Percentiles rank a stretch among this genome's conserved stretches.
Evolutionary conservation across 2,113 vertebrate species (phyloP).

Genomic region (Pimephales promelas): DNA sequence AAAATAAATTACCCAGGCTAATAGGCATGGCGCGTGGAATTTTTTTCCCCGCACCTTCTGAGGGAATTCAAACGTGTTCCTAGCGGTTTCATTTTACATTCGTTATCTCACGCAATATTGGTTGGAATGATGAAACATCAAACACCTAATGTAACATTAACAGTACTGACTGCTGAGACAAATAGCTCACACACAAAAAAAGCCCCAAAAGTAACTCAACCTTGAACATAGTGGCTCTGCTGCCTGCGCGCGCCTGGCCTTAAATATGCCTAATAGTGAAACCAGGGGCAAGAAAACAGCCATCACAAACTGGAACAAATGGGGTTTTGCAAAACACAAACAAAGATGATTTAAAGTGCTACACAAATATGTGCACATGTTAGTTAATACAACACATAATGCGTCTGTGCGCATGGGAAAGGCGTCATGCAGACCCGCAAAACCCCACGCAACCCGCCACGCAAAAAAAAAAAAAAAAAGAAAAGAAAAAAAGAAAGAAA

Average conservation of each 20-base stretch:
- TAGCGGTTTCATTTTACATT: slow-evolving; percentile 58
- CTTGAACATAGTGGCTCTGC: slow-evolving; percentile 47
- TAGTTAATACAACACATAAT: slow-evolving; percentile 60
- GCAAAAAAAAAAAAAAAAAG: too few species aligned
- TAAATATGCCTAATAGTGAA: slow-evolving; percentile 58
- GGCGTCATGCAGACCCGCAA: too few species aligned
- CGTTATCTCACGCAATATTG: slow-evolving; percentile 61
- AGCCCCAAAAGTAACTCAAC: slow-evolving; percentile 44
- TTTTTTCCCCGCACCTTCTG: slow-evolving; percentile 36
- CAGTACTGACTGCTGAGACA: slow-evolving; percentile 61
- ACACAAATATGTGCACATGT: slow-evolving; percentile 59
- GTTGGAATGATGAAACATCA: slow-evolving; percentile 68
- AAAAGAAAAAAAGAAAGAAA: too few species aligned
- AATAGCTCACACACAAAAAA: slow-evolving; percentile 42
- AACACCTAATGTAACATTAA: slow-evolving; percentile 65
- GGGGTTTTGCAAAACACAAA: slow-evolving; percentile 61
- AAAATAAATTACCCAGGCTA: slow-evolving; percentile 72
- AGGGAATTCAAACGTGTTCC: slow-evolving; percentile 54
- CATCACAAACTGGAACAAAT: slow-evolving; percentile 67
- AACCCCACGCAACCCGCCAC: background rate
- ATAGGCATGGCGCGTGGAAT: slow-evolving; percentile 65
- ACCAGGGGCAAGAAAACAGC: slow-evolving; percentile 47
- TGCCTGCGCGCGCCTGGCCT: slow-evolving; percentile 37
- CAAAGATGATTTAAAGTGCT: slow-evolving; percentile 66
- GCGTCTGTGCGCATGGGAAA: slow-evolving; percentile 58